Conservation (phyloP, 2,113 vertebrate species). For the Scomber japonicus region DNA sequence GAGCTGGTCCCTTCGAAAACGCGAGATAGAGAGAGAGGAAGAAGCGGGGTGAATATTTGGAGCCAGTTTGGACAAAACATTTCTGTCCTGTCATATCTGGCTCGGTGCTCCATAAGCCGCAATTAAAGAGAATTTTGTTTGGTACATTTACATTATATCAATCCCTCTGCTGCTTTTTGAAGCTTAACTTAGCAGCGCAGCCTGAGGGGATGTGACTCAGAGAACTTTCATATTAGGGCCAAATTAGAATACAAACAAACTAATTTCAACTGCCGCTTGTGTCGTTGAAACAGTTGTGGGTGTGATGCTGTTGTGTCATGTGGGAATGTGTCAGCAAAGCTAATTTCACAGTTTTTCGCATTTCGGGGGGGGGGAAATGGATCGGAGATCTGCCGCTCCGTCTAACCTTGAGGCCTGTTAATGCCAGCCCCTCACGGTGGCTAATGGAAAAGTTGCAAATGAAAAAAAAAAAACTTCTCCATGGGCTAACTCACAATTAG, state of each 20-base stretch:
- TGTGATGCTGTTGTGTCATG: constrained; percentile 49
- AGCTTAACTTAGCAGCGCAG: constrained; percentile 34
- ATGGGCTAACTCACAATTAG: background rate
- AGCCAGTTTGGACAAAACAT: constrained; percentile 23
- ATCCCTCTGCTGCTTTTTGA: constrained; percentile 47
- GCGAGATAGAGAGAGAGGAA: background rate
- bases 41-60: constrained; percentile 4
- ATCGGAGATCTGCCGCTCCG: background rate
- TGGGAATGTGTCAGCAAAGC: constrained; percentile 36
- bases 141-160: constrained; percentile 32
- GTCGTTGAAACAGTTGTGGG: constrained; percentile 50
- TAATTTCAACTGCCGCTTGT: constrained; percentile 36
- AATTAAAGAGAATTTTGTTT: constrained; percentile 49
- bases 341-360: constrained; percentile 32
- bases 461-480: constrained; percentile 6
- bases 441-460: background rate
- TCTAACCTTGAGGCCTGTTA: constrained; percentile 23
- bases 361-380: too few relatives aligned
- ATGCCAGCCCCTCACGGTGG: background rate
- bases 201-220: constrained; percentile 53
- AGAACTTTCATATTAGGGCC: constrained; percentile 33
- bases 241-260: constrained; percentile 53
- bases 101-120: constrained; percentile 19
- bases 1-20: constrained; percentile 12
- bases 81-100: constrained; percentile 18